Evolutionary conservation across 2,797 vertebrate genomes (phyloP), one percentile per base, ranked within the genome.

Genomic region (Xenentodon cancila): DNA sequence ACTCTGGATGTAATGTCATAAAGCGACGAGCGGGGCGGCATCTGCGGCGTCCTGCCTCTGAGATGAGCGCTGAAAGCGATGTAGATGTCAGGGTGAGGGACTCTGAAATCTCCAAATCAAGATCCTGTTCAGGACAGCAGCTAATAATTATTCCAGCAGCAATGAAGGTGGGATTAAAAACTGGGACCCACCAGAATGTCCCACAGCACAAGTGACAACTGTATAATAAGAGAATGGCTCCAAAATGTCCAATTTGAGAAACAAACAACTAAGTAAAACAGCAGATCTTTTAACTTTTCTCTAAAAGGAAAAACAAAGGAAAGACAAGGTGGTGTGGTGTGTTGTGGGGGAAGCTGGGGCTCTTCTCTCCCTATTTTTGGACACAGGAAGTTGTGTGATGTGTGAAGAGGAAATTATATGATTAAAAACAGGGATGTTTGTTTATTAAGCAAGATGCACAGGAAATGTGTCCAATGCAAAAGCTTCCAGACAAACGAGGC

Each of bases 361-460:
- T 65, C 64, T 19, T 68, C 74, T 59, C 7, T 27, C 20, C 44
- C 76, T 88, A 85, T 88, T 89, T 87, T 63, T 75, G 76, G 72
- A 68, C 63, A 66, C 77, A 86, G 91, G 90, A 91, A 89, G 77
- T 18, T 42, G 71, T 75, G 82, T 84, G 78, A 87, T 83, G 77
- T 84, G 84, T 87, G 64, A 55, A 77, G 68, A 88, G 89, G 84
- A 91, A 88, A 89, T 82, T 69, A 82, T 87, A 77, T 45, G 78
- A 84, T 80, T 22, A 83, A 75, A 79, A 81, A 70, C 72, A 57
- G 73, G 81, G 59, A 66, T 77, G 84, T 90, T 87, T 92, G 83
- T 88, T 77, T 85, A 79, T 84, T 65, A 73, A 64, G 70, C 66
- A 30, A n/a, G 75, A 64, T 44, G 66, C 77, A 63, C 86, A 90